phyloP scores from a whole-genome alignment of 1,140 invertebrate species.

The Pantala flavescens region DNA sequence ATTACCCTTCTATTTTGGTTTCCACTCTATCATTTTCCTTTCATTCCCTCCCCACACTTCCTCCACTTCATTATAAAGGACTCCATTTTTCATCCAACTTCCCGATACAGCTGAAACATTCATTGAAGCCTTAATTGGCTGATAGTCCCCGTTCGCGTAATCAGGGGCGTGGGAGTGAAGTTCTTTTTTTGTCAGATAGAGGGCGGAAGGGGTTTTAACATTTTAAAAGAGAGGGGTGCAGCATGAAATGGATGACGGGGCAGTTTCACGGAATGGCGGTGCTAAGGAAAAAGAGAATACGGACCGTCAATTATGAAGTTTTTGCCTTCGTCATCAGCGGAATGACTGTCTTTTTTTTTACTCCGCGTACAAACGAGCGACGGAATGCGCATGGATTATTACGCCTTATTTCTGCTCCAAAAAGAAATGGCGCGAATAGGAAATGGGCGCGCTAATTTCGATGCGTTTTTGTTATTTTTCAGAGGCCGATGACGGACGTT shows the following conservation, averaged over 20 bases:
- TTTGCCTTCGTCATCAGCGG: constrained; percentile 1
- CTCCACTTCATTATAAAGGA: constrained; percentile 1
- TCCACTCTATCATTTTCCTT: no score
- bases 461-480: no score
- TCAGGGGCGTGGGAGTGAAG: background rate
- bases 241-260: background rate
- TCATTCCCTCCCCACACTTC: background rate
- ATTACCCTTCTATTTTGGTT: no score
- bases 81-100: background rate
- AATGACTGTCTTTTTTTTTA: background rate
- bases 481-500: no score
- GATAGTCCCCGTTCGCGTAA: background rate
- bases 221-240: background rate
- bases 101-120: constrained; percentile 8
- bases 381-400: background rate
- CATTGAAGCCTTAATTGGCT: constrained; percentile 1
- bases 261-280: no score
- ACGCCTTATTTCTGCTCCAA: background rate
- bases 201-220: background rate
- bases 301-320: background rate
- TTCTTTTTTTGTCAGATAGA: background rate
- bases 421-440: no score
- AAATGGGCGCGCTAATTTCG: no score
- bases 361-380: background rate
- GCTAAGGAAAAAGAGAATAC: no score